Evolutionary conservation across 2,888 invertebrate genomes (phyloP), one percentile per base, ranked within the genome.

Genomic region (Nemotelus nigrinus): DNA sequence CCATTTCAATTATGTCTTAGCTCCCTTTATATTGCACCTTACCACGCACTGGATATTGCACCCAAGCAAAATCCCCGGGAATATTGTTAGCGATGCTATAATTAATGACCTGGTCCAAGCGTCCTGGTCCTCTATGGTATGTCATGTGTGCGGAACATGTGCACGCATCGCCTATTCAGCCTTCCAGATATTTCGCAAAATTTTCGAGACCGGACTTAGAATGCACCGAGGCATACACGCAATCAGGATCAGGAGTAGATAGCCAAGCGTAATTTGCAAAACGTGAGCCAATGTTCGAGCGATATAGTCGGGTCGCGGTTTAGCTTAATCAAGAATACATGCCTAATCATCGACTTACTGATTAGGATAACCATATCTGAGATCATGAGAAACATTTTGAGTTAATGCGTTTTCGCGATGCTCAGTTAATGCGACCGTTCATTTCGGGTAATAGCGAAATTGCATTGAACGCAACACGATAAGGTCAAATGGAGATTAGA

Each of bases 21-120:
- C 25, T 25, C 25, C 25, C 25, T 25, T 25, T 25, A 25, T 25
- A 25, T 25, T 25, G 25, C 25, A 25, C 25, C 25, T 25, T 25
- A 25, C 25, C 25, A 25, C 25, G 25, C 25, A 25, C 25, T 25
- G 25, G 25, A 25, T 25, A 25, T 25, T 25, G 25, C 25, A 25
- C 25, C 25, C 25, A 25, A 25, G 25, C 25, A 25, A 25, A 25
- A 25, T 25, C 25, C 25, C 8, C 43, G 4, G 41, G 25, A 68
- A 48, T 68, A 68, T 68, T 68, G 68, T 68, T 50, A 50, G 68
- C 68, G 50, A 50, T 3, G 50, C 68, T 50, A 50, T 68, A 68
- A 68, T 68, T 68, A 68, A 68, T 68, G 68, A 50, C 53, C 53
- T 50, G 68, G 41, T 50, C 68, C 68, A n/a, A 8, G 6, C 4